Evolutionary conservation across 1,140 invertebrate species (phyloP).

Genomic region (Cydia amplana): DNA sequence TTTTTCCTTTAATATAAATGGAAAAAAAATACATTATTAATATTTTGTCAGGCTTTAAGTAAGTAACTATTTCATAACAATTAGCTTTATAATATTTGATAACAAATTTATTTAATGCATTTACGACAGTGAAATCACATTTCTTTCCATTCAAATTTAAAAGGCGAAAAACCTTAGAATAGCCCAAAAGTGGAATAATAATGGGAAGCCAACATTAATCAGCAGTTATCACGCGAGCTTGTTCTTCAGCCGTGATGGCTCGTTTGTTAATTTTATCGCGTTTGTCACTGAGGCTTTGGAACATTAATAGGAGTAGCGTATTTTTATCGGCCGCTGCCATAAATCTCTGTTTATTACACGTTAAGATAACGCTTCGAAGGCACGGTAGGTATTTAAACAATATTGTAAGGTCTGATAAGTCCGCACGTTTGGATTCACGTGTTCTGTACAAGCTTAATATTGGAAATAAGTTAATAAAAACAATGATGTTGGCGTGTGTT

Average conservation of each 20-base stretch:
- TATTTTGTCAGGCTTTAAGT: too few relatives aligned
- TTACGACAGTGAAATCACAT: neutral
- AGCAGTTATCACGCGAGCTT: conserved; percentile 43
- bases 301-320: conserved; percentile 31
- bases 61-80: too few relatives aligned
- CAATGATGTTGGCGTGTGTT: too few relatives aligned
- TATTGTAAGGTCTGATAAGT: neutral
- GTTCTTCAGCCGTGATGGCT: conserved; percentile 36
- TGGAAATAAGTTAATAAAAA: too few relatives aligned
- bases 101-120: too few relatives aligned
- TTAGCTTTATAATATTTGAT: too few relatives aligned
- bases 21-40: too few relatives aligned
- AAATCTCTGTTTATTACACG: conserved; percentile 27
- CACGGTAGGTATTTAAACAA: conserved; percentile 13
- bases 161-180: neutral
- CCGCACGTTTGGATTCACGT: too few relatives aligned
- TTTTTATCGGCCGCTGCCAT: conserved; percentile 23
- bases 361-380: conserved; percentile 28
- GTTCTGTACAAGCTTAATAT: too few relatives aligned
- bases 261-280: conserved; percentile 32
- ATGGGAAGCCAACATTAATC: conserved; percentile 44
- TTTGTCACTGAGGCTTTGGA: conserved; percentile 24
- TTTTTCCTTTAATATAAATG: too few relatives aligned
- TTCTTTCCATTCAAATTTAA: neutral
- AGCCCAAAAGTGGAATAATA: conserved; percentile 24